Evolutionary conservation across 2,888 invertebrate genomes (phyloP).

Genomic region (Leptinotarsa rubiginosa): DNA sequence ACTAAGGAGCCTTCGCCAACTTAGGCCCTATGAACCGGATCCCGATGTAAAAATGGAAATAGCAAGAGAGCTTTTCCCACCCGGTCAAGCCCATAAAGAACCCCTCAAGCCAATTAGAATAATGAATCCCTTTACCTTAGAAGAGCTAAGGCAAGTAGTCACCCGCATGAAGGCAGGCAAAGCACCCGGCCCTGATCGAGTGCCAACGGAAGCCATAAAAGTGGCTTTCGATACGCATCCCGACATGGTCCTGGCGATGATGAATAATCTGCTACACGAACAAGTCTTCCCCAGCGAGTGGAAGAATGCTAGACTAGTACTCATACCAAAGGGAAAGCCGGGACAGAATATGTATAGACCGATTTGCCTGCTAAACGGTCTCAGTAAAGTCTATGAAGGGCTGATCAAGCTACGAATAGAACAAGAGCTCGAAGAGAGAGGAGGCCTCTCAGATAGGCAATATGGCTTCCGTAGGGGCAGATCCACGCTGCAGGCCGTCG

Average conservation of each 20-base stretch:
- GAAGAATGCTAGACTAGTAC: constrained; percentile 45
- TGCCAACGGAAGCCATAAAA: constrained; percentile 46
- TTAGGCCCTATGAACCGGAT: background rate
- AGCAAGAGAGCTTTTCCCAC: background rate
- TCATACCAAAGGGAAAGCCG: constrained; percentile 34
- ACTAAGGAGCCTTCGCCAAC: background rate
- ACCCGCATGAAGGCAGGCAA: constrained; percentile 38
- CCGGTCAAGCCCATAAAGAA: background rate
- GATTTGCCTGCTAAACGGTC: constrained; percentile 36
- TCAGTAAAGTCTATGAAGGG: constrained; percentile 38
- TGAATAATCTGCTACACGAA: constrained; percentile 23
- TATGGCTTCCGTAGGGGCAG: constrained; percentile 38
- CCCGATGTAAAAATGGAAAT: background rate
- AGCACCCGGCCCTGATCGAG: constrained; percentile 48
- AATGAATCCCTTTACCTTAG: constrained; percentile 32
- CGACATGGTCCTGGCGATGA: constrained; percentile 27
- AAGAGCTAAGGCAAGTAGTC: constrained; percentile 37
- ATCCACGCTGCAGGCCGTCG: constrained; percentile 35
- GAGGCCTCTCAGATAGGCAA: constrained; percentile 25
- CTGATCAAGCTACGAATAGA: constrained; percentile 29
- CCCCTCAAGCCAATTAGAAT: background rate
- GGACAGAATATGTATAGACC: constrained; percentile 33
- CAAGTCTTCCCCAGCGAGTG: constrained; percentile 42
- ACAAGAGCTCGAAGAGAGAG: constrained; percentile 27
- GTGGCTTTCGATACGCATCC: constrained; percentile 29